phyloP scores from a whole-genome alignment of 2,797 vertebrate genomes.

The Taenioides sp. region DNA sequence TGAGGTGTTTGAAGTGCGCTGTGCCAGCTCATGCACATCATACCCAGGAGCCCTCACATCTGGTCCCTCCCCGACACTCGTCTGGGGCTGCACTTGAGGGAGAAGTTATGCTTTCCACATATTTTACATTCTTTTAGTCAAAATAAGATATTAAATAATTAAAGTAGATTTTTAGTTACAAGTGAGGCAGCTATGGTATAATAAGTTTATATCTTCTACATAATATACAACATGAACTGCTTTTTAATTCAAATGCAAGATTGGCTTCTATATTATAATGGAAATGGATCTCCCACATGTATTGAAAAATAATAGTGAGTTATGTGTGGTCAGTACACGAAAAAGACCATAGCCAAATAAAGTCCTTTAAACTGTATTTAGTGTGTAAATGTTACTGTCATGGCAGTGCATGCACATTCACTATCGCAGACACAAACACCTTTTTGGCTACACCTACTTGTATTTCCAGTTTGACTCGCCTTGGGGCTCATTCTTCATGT shows the following conservation, averaged over 20 bases:
- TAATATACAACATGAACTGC: background rate
- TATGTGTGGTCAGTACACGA: background rate
- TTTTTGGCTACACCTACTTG: conserved; percentile 59
- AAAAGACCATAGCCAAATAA: background rate
- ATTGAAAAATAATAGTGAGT: too few species aligned
- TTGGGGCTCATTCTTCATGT: conserved; percentile 55
- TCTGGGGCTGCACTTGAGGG: conserved; percentile 29
- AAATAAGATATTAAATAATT: conserved; percentile 20
- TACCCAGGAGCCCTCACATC: conserved; percentile 37
- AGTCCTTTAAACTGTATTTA: background rate
- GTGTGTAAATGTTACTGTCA: conserved; percentile 10
- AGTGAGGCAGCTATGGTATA: background rate
- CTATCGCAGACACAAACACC: conserved; percentile 39
- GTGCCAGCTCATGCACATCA: conserved; percentile 19
- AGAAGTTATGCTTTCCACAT: conserved; percentile 27
- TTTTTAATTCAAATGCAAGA: background rate
- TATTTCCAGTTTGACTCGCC: conserved; percentile 70
- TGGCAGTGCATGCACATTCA: conserved; percentile 33
- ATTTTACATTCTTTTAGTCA: conserved; percentile 42
- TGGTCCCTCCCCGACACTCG: conserved; percentile 26
- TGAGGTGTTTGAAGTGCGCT: conserved; percentile 15
- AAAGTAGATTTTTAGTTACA: background rate
- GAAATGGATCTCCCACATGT: background rate
- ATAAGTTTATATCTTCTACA: background rate
- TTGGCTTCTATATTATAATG: background rate